Evolutionary conservation across 2,113 vertebrate species (phyloP).

Genomic region (Sarotherodon lohbergeri): DNA sequence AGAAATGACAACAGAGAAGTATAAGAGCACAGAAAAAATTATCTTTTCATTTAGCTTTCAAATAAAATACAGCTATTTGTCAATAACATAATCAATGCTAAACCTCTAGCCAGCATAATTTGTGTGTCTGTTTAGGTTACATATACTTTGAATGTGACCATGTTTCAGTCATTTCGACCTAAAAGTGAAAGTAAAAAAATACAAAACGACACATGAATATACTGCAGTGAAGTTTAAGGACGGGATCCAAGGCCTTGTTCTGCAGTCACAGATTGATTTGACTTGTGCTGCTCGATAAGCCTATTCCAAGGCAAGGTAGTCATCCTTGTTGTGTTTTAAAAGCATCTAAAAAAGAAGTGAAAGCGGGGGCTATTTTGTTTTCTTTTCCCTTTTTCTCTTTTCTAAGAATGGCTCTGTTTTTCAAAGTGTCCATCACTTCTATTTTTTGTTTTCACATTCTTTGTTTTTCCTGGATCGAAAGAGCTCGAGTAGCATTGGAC

Average conservation of each 20-base stretch:
- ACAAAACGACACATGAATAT: neutral
- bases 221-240: neutral
- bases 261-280: neutral
- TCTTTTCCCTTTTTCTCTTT: neutral
- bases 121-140: neutral
- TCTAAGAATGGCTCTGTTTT: neutral
- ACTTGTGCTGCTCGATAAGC: neutral
- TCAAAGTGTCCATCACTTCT: neutral
- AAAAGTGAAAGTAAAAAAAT: neutral
- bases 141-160: neutral
- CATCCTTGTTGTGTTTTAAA: neutral
- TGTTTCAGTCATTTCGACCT: neutral
- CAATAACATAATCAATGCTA: rapidly evolving
- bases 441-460: neutral
- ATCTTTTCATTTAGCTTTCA: neutral
- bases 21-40: rapidly evolving
- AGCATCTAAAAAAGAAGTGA: neutral
- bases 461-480: constrained; percentile 5
- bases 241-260: neutral
- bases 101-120: neutral
- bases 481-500: neutral
- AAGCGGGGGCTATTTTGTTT: neutral
- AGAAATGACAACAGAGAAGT: neutral
- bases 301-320: neutral
- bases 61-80: neutral